Percentiles rank a stretch among this genome's conserved stretches.
phyloP scores from a whole-genome alignment of 2,888 invertebrate species.

The Linnaemya vulpina region DNA sequence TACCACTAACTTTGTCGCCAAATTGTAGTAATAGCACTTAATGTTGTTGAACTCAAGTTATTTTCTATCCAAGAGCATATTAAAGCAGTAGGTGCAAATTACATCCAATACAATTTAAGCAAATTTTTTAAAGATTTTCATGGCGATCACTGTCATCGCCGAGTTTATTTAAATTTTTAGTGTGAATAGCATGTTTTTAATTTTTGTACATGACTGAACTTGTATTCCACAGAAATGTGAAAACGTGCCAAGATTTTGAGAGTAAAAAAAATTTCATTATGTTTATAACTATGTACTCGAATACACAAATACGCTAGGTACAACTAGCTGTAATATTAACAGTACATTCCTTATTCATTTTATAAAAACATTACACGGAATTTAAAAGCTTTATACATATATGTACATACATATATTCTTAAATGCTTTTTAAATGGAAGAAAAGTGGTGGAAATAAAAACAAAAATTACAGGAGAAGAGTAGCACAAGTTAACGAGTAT shows the following conservation, averaged over 20 bases:
- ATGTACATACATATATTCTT: too few relatives aligned
- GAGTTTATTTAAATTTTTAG: not conserved
- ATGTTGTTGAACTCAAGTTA: too few relatives aligned
- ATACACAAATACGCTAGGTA: not conserved
- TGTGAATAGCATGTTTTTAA: conserved; percentile 3
- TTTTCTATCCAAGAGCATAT: too few relatives aligned
- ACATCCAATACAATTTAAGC: not conserved
- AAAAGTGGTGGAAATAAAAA: not conserved
- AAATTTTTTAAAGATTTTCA: not conserved
- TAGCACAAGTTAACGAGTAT: conserved; percentile 2
- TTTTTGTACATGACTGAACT: conserved; percentile 21
- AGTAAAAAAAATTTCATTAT: not conserved
- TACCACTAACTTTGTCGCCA: too few relatives aligned
- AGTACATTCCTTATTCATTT: not conserved
- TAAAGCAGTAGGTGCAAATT: too few relatives aligned
- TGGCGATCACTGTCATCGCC: not conserved
- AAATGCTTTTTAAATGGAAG: conserved; percentile 10
- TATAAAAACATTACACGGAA: not conserved
- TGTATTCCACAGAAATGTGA: conserved; percentile 7
- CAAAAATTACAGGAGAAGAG: too few relatives aligned
- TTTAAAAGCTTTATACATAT: not conserved
- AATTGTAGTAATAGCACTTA: too few relatives aligned
- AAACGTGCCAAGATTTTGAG: not conserved
- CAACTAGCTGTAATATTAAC: not conserved
- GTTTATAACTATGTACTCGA: not conserved